These are phyloP conservation scores for Polypedilum vanderplanki DNA, from an alignment of 1,140 invertebrate genomes.

Conservation along the genomic window DNA sequence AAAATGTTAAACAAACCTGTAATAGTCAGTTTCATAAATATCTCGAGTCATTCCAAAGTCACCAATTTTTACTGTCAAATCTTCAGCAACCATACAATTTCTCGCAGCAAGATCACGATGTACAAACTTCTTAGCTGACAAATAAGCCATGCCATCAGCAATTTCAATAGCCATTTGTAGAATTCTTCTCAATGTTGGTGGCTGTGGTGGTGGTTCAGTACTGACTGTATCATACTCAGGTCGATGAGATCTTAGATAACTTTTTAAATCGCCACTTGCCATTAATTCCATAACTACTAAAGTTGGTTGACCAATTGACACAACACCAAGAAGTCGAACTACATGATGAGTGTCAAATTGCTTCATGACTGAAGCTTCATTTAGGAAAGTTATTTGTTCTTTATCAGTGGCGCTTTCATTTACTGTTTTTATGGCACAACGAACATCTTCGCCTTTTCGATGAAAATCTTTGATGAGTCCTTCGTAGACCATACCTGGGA, in stretches of 20 bases:
- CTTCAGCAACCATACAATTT: conserved; percentile 64
- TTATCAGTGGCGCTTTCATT: conserved; percentile 31
- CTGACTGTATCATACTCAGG: conserved; percentile 29
- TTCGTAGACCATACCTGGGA: not conserved
- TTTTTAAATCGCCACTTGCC: conserved; percentile 64
- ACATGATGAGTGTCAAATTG: conserved; percentile 49
- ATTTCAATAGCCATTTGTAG: conserved; percentile 54
- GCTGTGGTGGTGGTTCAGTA: conserved; percentile 27
- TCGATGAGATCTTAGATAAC: conserved; percentile 49
- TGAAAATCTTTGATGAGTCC: not conserved
- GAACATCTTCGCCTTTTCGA: not conserved
- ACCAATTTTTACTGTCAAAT: conserved; percentile 65
- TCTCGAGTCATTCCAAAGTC: conserved; percentile 69
- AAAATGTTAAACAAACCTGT: conserved; percentile 42
- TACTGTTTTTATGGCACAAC: not conserved
- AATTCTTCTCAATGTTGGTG: conserved; percentile 52
- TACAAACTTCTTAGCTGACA: conserved; percentile 57
- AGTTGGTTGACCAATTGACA: conserved; percentile 56
- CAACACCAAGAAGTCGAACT: conserved; percentile 63
- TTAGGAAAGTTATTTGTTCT: not conserved
- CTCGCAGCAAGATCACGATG: conserved; percentile 68
- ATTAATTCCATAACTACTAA: conserved; percentile 72
- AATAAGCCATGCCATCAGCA: conserved; percentile 60
- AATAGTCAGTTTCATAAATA: conserved; percentile 57
- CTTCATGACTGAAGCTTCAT: not conserved